Evolutionary conservation across 2,797 vertebrate species (phyloP).

Genomic region (Benthosema pterotum): DNA sequence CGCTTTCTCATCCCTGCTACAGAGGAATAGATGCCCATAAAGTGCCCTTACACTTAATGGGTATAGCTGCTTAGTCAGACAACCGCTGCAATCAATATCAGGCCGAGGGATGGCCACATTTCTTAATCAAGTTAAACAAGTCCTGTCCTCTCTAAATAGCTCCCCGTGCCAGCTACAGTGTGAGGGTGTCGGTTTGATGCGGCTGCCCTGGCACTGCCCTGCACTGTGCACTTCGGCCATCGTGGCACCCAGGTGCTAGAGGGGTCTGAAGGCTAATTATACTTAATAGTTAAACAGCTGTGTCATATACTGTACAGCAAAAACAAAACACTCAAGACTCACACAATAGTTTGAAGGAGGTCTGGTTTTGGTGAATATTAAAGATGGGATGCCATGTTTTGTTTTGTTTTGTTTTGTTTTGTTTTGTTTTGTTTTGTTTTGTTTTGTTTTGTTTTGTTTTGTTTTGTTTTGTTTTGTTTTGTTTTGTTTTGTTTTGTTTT

Average conservation of each 20-base stretch:
- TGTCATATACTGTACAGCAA: too few relatives aligned
- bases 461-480: too few relatives aligned
- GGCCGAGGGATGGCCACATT: constrained; percentile 37
- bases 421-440: too few relatives aligned
- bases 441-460: too few relatives aligned
- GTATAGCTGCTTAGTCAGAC: constrained; percentile 58
- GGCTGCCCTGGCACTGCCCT: neutral
- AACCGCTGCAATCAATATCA: constrained; percentile 42
- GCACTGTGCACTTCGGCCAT: neutral
- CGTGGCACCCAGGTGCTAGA: neutral
- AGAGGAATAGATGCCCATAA: constrained; percentile 48
- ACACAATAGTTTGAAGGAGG: too few relatives aligned
- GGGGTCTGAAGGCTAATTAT: neutral
- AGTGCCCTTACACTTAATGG: constrained; percentile 53
- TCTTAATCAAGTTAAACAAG: constrained; percentile 52
- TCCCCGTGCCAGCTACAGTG: constrained; percentile 1
- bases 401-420: too few relatives aligned
- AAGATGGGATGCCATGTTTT: too few relatives aligned
- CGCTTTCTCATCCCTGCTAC: constrained; percentile 34
- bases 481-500: too few relatives aligned
- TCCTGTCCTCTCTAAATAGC: constrained; percentile 17
- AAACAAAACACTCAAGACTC: too few relatives aligned
- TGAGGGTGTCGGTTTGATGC: constrained; percentile 7
- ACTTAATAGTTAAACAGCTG: too few relatives aligned
- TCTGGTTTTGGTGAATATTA: too few relatives aligned